These are phyloP conservation scores for Parnassius orleans DNA, from an alignment of 2,888 invertebrate species.

Conservation along the genomic window DNA sequence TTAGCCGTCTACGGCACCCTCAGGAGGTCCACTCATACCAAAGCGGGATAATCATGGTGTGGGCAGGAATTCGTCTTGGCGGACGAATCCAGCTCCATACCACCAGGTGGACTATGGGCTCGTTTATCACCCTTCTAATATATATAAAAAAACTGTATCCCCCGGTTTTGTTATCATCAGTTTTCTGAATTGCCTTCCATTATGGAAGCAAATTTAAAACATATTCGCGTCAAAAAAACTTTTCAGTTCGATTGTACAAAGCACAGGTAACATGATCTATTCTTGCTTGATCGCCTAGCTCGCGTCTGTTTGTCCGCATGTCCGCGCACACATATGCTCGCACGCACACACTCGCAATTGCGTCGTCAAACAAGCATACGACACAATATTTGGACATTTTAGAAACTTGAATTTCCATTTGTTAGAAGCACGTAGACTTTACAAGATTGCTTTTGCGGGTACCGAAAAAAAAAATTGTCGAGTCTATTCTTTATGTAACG, in stretches of 20 bases:
- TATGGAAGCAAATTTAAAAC: too few relatives aligned
- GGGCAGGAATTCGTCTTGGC: too few relatives aligned
- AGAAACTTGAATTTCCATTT: constrained; percentile 72
- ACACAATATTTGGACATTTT: constrained; percentile 65
- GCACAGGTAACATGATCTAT: constrained; percentile 55
- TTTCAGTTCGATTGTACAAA: constrained; percentile 33
- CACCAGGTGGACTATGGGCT: too few relatives aligned
- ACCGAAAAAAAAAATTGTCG: neutral
- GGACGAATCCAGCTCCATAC: too few relatives aligned
- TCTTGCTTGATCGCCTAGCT: constrained; percentile 49
- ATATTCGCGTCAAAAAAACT: constrained; percentile 18
- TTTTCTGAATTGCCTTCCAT: too few relatives aligned
- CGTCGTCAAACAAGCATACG: constrained; percentile 28
- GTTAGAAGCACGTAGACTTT: constrained; percentile 31
- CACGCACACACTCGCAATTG: neutral
- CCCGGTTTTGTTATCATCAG: too few relatives aligned
- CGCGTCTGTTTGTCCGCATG: neutral
- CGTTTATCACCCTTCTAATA: too few relatives aligned
- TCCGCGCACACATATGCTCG: neutral
- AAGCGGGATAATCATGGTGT: too few relatives aligned
- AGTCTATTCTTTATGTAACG: neutral
- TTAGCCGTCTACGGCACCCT: too few relatives aligned
- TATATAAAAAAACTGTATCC: too few relatives aligned
- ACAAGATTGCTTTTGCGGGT: constrained; percentile 16
- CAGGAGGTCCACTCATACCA: too few relatives aligned